Evolutionary conservation across 2,113 vertebrate species (phyloP), one percentile per base, ranked within the genome.

Genomic region (Corythornis cristatus): DNA sequence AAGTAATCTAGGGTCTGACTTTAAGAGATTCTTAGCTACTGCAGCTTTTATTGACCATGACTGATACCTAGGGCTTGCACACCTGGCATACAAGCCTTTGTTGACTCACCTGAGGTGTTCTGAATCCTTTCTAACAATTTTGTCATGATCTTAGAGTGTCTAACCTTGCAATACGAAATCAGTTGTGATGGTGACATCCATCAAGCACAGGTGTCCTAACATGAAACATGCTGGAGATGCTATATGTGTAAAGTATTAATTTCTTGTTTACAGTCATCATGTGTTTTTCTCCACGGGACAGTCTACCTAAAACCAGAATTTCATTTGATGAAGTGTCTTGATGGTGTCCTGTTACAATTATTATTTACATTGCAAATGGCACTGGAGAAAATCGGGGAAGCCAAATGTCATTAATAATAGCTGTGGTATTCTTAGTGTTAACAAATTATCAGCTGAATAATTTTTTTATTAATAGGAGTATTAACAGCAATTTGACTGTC

Each of bases 381-480:
- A 93, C 57, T 85, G 73, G 43, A 91, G 62, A 93, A 96, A 95
- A 95, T 29, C 43, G 91, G 46, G 87, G 68, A 86, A 95, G 83
- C 82, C 71, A 95, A 96, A 96, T 91, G 93, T 95, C 93, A 90
- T 97, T 95, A 97, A 94, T 97, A 97, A 97, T 93, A 91, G 72
- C 82, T 88, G 91, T 53, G 88, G 77, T 95, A 94, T 79, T 96
- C 71, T 93, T 86, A 88, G 71, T 87, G 93, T 96, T 97, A 97
- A 93, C 94, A 96, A 97, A 97, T 97, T 96, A 97, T 95, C 81
- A 89, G 75, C 94, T 86, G 66, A 88, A 96, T 97, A 91, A 70
- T 91, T 97, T 97, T 97, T 97, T 97, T 96, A 96, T 97, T 97
- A 96, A 96, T 97, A 94, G 81, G 78, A 91, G 76, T 48, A 83